Evolutionary conservation across 2,113 vertebrate genomes (phyloP).

Genomic region (Ictalurus furcatus): DNA sequence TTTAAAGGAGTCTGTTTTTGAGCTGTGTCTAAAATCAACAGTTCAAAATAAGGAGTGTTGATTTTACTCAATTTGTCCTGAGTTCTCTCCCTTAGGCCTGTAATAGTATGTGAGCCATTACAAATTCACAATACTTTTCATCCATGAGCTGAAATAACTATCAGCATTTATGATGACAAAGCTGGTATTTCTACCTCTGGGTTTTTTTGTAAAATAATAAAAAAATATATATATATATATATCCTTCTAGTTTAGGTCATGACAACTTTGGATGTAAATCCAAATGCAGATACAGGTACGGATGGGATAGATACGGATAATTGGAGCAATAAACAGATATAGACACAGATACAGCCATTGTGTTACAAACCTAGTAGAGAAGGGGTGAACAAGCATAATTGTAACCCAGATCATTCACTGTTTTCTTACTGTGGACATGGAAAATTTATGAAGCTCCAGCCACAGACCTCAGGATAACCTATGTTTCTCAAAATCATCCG

Average conservation of each 20-base stretch:
- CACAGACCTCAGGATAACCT: background rate
- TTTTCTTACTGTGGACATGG: background rate
- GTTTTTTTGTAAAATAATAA: too few relatives aligned
- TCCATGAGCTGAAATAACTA: constrained; percentile 74
- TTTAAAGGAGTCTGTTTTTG: background rate
- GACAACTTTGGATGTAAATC: background rate
- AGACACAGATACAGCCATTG: background rate
- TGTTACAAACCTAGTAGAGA: background rate
- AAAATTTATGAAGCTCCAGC: background rate
- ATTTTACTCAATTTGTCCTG: background rate
- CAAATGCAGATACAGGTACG: background rate
- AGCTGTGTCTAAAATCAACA: background rate
- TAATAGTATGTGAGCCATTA: constrained; percentile 65
- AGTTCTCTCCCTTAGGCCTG: constrained; percentile 41
- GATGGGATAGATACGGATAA: background rate
- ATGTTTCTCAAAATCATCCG: background rate
- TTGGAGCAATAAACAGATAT: background rate
- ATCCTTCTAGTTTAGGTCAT: background rate
- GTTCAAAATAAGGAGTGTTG: background rate
- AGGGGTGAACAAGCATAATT: background rate
- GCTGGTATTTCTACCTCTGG: too few relatives aligned
- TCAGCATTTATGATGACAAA: constrained; percentile 62
- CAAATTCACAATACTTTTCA: constrained; percentile 67
- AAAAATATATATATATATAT: too few relatives aligned
- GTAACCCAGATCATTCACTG: background rate